Percentiles rank a stretch among this genome's conserved stretches.
Conservation (phyloP, 2,113 vertebrate genomes). For the Platysteira castanea region DNA sequence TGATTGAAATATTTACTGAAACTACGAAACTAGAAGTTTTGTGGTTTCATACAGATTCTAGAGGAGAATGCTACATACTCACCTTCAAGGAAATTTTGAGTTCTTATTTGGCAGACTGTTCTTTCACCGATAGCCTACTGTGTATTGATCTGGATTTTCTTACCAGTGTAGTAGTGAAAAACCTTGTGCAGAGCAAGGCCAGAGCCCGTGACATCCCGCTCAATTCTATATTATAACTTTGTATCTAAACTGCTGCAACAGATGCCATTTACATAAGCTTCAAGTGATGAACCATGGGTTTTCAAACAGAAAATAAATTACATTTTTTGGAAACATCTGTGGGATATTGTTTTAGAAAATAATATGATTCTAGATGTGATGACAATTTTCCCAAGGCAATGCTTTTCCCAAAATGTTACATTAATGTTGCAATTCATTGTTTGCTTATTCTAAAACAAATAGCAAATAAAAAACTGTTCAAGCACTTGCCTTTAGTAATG, state of each 20-base stretch:
- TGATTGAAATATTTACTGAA: background rate
- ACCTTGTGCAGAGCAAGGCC: background rate
- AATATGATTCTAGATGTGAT: background rate
- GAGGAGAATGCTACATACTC: background rate
- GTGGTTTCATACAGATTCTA: background rate
- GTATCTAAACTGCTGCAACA: background rate
- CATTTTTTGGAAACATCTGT: background rate
- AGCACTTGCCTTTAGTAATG: background rate
- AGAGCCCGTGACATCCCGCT: background rate
- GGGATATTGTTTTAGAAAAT: background rate
- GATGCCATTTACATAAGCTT: background rate
- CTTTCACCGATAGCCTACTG: background rate
- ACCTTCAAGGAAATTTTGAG: background rate
- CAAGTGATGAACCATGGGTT: background rate
- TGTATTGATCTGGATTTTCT: background rate
- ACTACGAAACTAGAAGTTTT: background rate
- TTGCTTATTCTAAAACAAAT: background rate
- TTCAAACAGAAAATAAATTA: background rate
- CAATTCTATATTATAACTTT: background rate
- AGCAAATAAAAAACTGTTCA: background rate
- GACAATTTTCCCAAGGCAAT: background rate
- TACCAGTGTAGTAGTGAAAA: background rate
- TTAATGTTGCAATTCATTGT: background rate
- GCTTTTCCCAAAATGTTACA: background rate
- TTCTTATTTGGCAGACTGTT: background rate